Evolutionary conservation across 2,113 vertebrate genomes (phyloP).

Genomic region (Ahaetulla prasina): DNA sequence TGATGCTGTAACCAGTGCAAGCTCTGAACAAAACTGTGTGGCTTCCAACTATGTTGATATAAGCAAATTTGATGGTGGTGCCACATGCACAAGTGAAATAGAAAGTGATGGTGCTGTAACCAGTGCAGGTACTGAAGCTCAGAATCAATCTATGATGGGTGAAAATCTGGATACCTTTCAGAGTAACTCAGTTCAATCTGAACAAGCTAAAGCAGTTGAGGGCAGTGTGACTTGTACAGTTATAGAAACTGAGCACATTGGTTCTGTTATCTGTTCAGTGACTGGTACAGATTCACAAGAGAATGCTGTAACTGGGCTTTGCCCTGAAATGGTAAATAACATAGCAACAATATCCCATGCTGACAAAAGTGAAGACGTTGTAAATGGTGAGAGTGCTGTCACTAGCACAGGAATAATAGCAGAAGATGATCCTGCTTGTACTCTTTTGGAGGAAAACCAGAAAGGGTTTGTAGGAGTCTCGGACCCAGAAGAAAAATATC

Average conservation of each 20-base stretch:
- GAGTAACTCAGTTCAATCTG: slow-evolving; percentile 14
- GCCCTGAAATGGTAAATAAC: slow-evolving; percentile 25
- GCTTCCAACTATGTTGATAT: slow-evolving; percentile 37
- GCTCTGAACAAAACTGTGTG: slow-evolving; percentile 67
- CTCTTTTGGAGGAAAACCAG: slow-evolving; percentile 61
- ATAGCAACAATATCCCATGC: slow-evolving; percentile 15
- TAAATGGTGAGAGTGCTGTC: slow-evolving; percentile 70
- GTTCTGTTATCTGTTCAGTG: slow-evolving; percentile 50
- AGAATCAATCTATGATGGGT: slow-evolving; percentile 48
- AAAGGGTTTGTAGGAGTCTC: slow-evolving; percentile 62
- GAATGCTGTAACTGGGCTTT: slow-evolving; percentile 42
- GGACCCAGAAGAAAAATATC: slow-evolving; percentile 60
- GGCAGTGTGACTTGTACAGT: slow-evolving; percentile 72
- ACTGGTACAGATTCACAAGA: slow-evolving; percentile 58
- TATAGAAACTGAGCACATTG: slow-evolving; percentile 43
- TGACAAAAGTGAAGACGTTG: slow-evolving; percentile 58
- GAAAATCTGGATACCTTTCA: slow-evolving; percentile 53
- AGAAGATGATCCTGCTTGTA: slow-evolving; percentile 68
- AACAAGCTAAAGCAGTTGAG: slow-evolving; percentile 58
- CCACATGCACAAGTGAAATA: slow-evolving; percentile 56
- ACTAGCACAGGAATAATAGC: slow-evolving; percentile 77
- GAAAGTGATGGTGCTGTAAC: slow-evolving; percentile 77
- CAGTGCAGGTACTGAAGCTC: slow-evolving; percentile 72
- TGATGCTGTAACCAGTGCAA: slow-evolving; percentile 77
- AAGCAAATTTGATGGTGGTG: slow-evolving; percentile 41